Base-by-base conservation (phyloP, 2,797 vertebrate species). In the Perdix hodgsoniae region DNA sequence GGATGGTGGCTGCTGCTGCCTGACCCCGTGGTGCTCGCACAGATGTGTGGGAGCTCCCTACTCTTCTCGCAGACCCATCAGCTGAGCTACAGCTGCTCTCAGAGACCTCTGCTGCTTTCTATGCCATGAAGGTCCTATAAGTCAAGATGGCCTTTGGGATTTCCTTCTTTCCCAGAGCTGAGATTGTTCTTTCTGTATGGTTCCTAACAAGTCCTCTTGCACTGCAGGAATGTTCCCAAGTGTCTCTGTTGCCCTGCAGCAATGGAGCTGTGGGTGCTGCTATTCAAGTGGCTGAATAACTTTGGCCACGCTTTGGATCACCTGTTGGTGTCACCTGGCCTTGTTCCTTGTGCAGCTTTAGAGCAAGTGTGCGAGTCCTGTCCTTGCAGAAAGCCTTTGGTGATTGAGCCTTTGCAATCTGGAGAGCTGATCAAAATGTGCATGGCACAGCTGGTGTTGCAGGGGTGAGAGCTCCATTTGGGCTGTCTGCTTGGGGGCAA, bases 1-100 rank as follows among this genome's bases (percentile, higher is more conserved):
- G 78, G 71, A 15, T 24, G 49, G 66, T 17, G 80, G 80, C 37
- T 85, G 52, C 49, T 72, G 14, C 57, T 39, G 39, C 17, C 54
- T 77, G 74, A 13, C 4, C 4, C 33, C 5, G 2, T 26, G 42
- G 24, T 1, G 27, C 44, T 65, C 0, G 0, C 44, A 7, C 1
- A 6, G 26, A 23, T 2, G 49, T 10, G 6, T 75, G 35, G 7
- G 69, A 49, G 29, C 14, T 65, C 31, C n/a, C 54, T 31, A 7
- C 3, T 0, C 21, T 12, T 37, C 39, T 49, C 52, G 17, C 35
- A 33, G 33, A 22, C n/a, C 87, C 63, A 44, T 11, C 35, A 69
- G 44, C 21, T 29, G 42, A 17, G 31, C 5, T 45, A 9, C 35
- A 66, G 45, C 35, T 63, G 82, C 91, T 14, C 54, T 11, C 12